Percentiles rank a stretch among this genome's conserved stretches.
Evolutionary conservation across 53 echinoderm and acorn worm species (phyloP).

Genomic region (Paracentrotus lividus): DNA sequence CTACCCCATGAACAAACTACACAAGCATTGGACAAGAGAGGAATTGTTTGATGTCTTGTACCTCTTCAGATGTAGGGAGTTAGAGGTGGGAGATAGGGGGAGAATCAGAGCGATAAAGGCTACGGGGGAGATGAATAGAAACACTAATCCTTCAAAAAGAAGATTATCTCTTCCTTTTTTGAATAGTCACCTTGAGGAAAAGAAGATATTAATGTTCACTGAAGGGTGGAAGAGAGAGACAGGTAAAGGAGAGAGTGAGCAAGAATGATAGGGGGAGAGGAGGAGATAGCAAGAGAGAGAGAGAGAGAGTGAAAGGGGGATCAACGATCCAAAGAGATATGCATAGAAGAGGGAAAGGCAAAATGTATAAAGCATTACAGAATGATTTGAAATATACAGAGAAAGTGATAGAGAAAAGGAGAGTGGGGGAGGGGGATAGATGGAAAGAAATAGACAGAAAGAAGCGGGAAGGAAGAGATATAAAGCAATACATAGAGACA

Average conservation of each 20-base stretch:
- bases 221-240: neutral
- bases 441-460: neutral
- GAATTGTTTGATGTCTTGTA: slow-evolving; percentile 13
- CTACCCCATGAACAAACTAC: neutral
- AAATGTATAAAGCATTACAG: neutral
- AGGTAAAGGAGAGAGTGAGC: neutral
- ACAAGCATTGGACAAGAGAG: neutral
- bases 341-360: neutral
- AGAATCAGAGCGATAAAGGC: neutral
- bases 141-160: neutral
- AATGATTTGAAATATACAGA: too few species aligned
- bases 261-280: neutral
- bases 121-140: neutral
- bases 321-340: neutral
- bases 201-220: neutral
- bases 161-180: slow-evolving; percentile 12
- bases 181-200: slow-evolving; percentile 27
- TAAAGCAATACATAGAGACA: neutral
- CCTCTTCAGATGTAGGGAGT: slow-evolving; percentile 8
- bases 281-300: neutral
- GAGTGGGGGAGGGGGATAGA: neutral
- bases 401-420: neutral
- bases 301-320: neutral
- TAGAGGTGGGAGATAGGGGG: neutral
- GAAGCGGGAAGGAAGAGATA: neutral